Percentiles rank a stretch among this genome's conserved stretches.
These are phyloP conservation scores for Drosophila pseudotakahashii DNA, from an alignment of 2,888 invertebrate species.

Conservation along the genomic window DNA sequence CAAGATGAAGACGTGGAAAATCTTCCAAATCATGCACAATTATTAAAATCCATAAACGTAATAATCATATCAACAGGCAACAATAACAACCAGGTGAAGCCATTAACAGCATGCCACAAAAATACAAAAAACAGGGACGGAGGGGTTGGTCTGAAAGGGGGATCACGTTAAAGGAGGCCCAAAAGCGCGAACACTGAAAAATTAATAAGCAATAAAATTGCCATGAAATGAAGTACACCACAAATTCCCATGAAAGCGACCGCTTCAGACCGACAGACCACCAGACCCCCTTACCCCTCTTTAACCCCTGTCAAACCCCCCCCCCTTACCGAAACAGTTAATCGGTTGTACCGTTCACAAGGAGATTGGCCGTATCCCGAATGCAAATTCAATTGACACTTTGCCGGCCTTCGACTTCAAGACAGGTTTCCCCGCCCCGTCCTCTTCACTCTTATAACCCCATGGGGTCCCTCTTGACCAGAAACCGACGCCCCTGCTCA, in stretches of 20 bases:
- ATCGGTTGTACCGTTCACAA: slow-evolving; percentile 45
- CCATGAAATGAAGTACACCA: slow-evolving; percentile 83
- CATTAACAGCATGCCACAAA: slow-evolving; percentile 69
- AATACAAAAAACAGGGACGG: slow-evolving; percentile 6
- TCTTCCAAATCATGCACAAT: slow-evolving; percentile 81
- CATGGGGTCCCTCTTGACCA: slow-evolving; percentile 5
- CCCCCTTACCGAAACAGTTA: slow-evolving; percentile 53
- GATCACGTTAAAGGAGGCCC: slow-evolving; percentile 26
- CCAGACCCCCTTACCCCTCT: too few species aligned
- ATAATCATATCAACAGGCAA: slow-evolving; percentile 82
- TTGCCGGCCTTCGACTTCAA: slow-evolving; percentile 31
- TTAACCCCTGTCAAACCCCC: neutral
- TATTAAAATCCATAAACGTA: slow-evolving; percentile 82
- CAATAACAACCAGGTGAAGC: slow-evolving; percentile 62
- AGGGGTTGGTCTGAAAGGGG: neutral
- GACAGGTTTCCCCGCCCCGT: slow-evolving; percentile 12
- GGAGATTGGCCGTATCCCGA: slow-evolving; percentile 34
- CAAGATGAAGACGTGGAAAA: slow-evolving; percentile 52
- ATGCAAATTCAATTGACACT: slow-evolving; percentile 79
- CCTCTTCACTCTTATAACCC: neutral
- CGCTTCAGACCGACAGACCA: slow-evolving; percentile 7
- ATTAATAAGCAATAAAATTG: slow-evolving; percentile 84
- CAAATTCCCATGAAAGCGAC: slow-evolving; percentile 83
- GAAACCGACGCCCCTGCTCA: neutral
- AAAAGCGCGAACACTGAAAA: slow-evolving; percentile 76